Conservation (phyloP, 2,888 invertebrate species). For the Melangyna quadrimaculata region DNA sequence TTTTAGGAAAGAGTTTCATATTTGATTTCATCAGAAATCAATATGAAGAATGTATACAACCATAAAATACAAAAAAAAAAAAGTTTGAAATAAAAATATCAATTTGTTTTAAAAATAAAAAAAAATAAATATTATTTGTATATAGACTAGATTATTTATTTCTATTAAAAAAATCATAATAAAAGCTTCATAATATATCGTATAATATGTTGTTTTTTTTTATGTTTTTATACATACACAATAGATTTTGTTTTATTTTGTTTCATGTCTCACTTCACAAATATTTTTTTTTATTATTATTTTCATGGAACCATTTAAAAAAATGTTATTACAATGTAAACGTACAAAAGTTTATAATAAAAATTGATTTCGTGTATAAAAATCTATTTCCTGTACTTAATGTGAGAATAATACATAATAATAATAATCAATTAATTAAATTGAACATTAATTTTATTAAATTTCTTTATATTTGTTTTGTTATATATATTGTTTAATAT, state of each 20-base stretch:
- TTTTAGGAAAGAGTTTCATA: too few relatives aligned
- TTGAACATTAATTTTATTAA: conserved; percentile 26
- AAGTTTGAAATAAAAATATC: not conserved
- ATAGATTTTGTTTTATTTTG: conserved; percentile 27
- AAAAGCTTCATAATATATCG: conserved; percentile 50
- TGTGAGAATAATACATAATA: conserved; percentile 62
- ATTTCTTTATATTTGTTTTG: conserved; percentile 36
- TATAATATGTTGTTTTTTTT: conserved; percentile 17
- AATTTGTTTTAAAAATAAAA: conserved; percentile 23
- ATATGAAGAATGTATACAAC: not conserved
- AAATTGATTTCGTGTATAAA: conserved; percentile 67
- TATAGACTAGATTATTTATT: conserved; percentile 71
- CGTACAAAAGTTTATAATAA: conserved; percentile 58
- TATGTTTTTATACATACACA: conserved; percentile 29
- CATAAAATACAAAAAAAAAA: not conserved
- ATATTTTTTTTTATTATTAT: conserved; percentile 2
- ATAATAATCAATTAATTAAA: conserved; percentile 51
- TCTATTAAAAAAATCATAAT: conserved; percentile 58
- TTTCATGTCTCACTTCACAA: conserved; percentile 50
- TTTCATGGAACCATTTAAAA: conserved; percentile 56
- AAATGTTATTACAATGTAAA: conserved; percentile 53
- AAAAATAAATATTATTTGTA: conserved; percentile 46
- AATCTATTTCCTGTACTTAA: conserved; percentile 69
- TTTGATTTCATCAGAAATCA: not conserved
- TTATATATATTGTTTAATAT: conserved; percentile 33